These are phyloP conservation scores for Leptopilina boulardi DNA, from an alignment of 1,140 invertebrate species.

Conservation along the genomic window DNA sequence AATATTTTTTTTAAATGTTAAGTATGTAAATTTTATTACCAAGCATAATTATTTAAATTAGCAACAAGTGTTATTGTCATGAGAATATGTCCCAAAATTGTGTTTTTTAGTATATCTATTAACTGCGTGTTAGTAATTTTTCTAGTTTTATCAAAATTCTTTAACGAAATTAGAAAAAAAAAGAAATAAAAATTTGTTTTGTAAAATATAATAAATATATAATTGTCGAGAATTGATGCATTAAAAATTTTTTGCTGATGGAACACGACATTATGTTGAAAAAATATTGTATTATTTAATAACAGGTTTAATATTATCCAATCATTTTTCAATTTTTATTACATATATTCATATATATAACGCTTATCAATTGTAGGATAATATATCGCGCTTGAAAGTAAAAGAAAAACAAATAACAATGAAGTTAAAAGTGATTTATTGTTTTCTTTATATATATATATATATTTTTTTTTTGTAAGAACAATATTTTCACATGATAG, in stretches of 20 bases:
- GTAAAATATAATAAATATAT: not conserved
- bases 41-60: not conserved
- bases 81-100: not conserved
- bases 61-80: not conserved
- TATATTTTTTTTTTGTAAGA: slow-evolving; percentile 49
- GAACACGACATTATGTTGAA: not conserved
- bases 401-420: slow-evolving; percentile 21
- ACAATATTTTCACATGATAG: slow-evolving; percentile 51
- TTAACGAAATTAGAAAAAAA: too few species aligned
- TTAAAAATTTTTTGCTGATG: not conserved
- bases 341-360: not conserved
- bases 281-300: slow-evolving; percentile 23
- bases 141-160: not conserved
- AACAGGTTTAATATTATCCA: slow-evolving; percentile 4
- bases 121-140: not conserved
- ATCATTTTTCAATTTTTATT: slow-evolving; percentile 6
- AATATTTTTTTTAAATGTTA: not conserved
- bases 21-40: not conserved
- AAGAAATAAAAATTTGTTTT: too few species aligned
- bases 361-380: slow-evolving; percentile 19
- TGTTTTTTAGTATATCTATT: not conserved
- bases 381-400: slow-evolving; percentile 36
- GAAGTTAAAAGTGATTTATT: not conserved
- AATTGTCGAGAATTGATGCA: not conserved
- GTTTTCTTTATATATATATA: not conserved